phyloP scores from a whole-genome alignment of 2,113 vertebrate species.

The Perca fluviatilis region DNA sequence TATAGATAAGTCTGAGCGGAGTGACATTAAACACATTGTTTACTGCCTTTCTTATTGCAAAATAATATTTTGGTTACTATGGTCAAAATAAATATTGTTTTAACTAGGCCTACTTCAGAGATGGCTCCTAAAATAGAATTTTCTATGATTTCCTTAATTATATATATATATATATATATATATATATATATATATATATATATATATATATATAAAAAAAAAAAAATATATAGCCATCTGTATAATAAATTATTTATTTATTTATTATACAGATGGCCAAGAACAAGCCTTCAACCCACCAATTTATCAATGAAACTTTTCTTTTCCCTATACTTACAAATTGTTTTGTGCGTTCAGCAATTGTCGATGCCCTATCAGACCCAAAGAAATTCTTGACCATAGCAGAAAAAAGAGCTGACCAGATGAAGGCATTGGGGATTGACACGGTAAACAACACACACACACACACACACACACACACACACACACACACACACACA shows the following conservation, averaged over 20 bases:
- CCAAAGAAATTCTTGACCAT: conserved; percentile 99
- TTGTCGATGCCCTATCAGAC: conserved; percentile 98
- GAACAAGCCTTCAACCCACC: neutral
- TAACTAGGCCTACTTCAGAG: neutral
- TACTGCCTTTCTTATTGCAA: neutral
- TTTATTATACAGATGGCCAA: neutral
- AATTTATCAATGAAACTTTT: neutral
- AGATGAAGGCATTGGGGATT: conserved; percentile 98
- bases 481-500: no score
- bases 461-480: no score
- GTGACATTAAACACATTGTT: neutral
- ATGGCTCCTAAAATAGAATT: neutral
- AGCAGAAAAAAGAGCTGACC: conserved; percentile 97
- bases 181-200: no score
- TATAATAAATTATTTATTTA: no score
- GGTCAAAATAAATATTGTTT: neutral
- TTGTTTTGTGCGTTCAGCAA: conserved; percentile 83
- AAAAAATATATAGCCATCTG: no score
- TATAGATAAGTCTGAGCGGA: neutral
- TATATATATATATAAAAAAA: no score
- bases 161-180: no score
- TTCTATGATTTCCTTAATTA: no score
- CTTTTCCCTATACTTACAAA: neutral
- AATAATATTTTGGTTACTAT: neutral
- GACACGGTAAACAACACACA: conserved; percentile 87